These are phyloP conservation scores for Oreotrochilus melanogaster DNA, from an alignment of 2,113 vertebrate genomes.

Conservation along the genomic window DNA sequence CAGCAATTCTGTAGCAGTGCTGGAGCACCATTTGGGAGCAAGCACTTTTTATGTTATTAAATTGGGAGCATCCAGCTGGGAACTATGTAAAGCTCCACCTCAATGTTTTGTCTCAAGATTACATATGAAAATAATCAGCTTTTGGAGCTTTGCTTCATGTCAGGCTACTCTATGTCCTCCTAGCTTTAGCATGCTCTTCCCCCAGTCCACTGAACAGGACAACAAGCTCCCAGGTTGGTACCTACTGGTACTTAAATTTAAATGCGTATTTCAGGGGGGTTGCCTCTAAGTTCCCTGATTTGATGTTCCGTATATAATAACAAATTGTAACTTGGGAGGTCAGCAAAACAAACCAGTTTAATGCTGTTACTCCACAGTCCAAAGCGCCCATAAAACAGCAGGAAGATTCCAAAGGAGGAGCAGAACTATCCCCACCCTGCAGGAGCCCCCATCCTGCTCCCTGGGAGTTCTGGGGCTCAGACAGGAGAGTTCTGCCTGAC, in stretches of 20 bases:
- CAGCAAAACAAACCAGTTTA: background rate
- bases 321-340: background rate
- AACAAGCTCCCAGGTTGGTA: background rate
- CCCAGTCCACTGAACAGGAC: background rate
- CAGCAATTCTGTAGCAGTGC: background rate
- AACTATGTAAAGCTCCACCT: background rate
- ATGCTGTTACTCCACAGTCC: background rate
- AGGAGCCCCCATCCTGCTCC: background rate
- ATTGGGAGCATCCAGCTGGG: background rate
- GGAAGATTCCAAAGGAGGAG: background rate
- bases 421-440: background rate
- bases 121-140: background rate
- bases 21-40: background rate
- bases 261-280: background rate
- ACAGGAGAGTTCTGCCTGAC: background rate
- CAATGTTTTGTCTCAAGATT: background rate
- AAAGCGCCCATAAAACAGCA: background rate
- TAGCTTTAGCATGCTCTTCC: background rate
- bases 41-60: background rate
- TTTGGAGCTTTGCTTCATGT: background rate
- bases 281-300: background rate
- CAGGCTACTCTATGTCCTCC: background rate
- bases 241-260: background rate
- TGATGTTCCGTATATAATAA: background rate
- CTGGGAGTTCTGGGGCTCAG: rapidly evolving